A percentile compares a stretch with the other conserved stretches of the same genome.
Conservation (phyloP, 1,140 invertebrate species). For the Drosophila orena region DNA sequence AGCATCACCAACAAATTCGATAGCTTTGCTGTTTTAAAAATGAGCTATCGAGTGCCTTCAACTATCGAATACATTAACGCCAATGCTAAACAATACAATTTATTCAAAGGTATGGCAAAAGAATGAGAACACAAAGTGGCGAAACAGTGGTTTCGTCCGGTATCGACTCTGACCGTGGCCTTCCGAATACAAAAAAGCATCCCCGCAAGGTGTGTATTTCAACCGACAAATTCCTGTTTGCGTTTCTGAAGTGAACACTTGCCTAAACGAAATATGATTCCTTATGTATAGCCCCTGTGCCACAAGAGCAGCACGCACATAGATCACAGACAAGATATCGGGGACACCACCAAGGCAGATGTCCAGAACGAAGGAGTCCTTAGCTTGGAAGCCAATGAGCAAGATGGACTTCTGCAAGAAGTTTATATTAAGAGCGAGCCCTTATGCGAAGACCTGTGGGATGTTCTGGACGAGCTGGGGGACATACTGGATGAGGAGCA, state of each 20-base stretch:
- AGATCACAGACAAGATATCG: background rate
- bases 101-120: constrained; percentile 12
- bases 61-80: constrained; percentile 7
- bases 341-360: background rate
- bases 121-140: background rate
- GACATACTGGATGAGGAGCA: constrained; percentile 14
- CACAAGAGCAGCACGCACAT: background rate
- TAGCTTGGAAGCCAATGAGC: background rate
- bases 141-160: background rate
- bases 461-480: constrained; percentile 24
- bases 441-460: constrained; percentile 5
- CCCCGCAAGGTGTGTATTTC: constrained; percentile 3
- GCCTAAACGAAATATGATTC: background rate
- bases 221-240: background rate
- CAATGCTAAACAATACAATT: constrained; percentile 2
- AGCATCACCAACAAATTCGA: background rate
- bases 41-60: background rate
- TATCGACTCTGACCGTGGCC: no score
- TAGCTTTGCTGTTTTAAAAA: background rate
- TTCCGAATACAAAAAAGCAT: no score
- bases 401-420: background rate
- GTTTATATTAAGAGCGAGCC: constrained; percentile 11
- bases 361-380: background rate
- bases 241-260: background rate
- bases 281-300: background rate